Base-by-base conservation (phyloP, 2,797 vertebrate genomes). In the Cygnus olor region DNA sequence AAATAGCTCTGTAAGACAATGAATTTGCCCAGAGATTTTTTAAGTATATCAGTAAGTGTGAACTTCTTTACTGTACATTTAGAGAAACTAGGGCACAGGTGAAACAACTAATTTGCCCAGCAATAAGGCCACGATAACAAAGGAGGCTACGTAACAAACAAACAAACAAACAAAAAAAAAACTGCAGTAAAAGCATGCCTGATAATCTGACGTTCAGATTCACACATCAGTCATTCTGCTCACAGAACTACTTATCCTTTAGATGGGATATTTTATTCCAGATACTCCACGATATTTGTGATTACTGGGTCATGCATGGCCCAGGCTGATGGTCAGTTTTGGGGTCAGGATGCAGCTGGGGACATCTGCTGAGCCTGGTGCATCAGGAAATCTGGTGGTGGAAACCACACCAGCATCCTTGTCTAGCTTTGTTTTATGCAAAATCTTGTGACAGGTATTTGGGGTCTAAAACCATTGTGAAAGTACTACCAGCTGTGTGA, bases 371-470 rank as follows among this genome's bases (percentile, higher is more conserved):
- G 28, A 10, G 11, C 24, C 25, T 18, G 3, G 15, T 8, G 34
- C 14, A 34, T 6, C 40, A 5, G 7, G 6, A 65, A 60, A 49
- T 30, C 3, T 57, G 17, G 27, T 3, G 5, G 1, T 36, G 14
- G 20, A 28, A 85, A 30, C 19, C 57, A 49, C 14, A 36, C 4
- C 0, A 0, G 9, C 5, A 3, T 12, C 38, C 3, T 1, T 6
- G 7, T 57, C 7, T 28, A 18, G 14, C 12, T 64, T 51, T 36
- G 14, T 60, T 83, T 80, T 51, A 25, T 3, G 3, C 30, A 83
- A 42, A 68, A 40, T 4, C 8, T 36, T 19, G 13, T 14, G 14
- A 32, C 27, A 63, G 28, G 14, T 9, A 28, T 78, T 12, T 27
- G 9, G 6, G 7, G 3, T 2, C 6, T 70, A 56, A 32, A 78